phyloP scores from a whole-genome alignment of 2,797 vertebrate species.

The Astyanax mexicanus region DNA sequence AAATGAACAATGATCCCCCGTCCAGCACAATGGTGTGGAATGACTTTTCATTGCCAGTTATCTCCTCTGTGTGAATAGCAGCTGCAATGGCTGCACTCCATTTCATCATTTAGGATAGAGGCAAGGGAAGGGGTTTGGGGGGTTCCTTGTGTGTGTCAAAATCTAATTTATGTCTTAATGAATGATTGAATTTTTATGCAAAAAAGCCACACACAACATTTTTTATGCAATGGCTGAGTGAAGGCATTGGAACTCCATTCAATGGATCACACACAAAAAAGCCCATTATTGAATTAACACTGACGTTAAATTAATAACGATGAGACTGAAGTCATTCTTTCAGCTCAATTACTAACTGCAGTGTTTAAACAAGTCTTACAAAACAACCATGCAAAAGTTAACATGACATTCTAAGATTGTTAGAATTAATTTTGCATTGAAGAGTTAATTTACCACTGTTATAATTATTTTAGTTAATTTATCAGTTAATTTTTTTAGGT shows the following conservation, averaged over 20 bases:
- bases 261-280: not conserved
- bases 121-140: conserved; percentile 53
- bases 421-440: too few species aligned
- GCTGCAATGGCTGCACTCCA: conserved; percentile 96
- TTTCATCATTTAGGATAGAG: conserved; percentile 84
- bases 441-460: too few species aligned
- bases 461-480: too few species aligned
- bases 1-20: conserved; percentile 98
- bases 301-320: not conserved
- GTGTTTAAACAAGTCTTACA: not conserved
- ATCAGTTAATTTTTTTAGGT: too few species aligned
- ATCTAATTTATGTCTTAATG: conserved; percentile 83
- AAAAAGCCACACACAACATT: conserved; percentile 67
- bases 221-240: conserved; percentile 35
- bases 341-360: not conserved
- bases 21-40: conserved; percentile 98
- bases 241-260: conserved; percentile 1
- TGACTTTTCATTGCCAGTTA: conserved; percentile 99
- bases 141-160: conserved; percentile 73
- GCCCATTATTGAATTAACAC: too few species aligned
- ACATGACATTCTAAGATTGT: too few species aligned
- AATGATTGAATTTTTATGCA: conserved; percentile 85
- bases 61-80: conserved; percentile 98
- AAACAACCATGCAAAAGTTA: too few species aligned
- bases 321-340: not conserved